Evolutionary conservation across 2,888 invertebrate genomes (phyloP).

Genomic region (Bombylius discolor): DNA sequence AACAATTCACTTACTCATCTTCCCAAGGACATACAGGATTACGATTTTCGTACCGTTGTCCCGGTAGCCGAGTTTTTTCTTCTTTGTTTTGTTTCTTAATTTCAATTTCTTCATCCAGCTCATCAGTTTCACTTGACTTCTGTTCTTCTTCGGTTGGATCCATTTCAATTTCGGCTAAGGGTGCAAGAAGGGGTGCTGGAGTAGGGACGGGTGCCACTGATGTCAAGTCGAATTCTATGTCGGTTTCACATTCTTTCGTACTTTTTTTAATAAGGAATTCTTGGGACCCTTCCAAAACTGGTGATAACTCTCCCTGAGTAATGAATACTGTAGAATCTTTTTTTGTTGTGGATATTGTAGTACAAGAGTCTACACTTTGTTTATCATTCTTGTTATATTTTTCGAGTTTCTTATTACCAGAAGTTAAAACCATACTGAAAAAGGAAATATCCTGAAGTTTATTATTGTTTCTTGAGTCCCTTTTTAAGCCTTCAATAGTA

Average conservation of each 20-base stretch:
- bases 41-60: conserved; percentile 39
- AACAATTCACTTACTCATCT: conserved; percentile 69
- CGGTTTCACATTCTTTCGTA: conserved; percentile 28
- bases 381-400: no score
- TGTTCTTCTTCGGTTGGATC: conserved; percentile 55
- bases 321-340: no score
- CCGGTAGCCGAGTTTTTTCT: conserved; percentile 28
- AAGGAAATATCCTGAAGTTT: no score
- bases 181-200: conserved; percentile 42
- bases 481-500: no score
- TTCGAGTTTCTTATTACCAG: no score
- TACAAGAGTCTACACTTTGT: no score
- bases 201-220: conserved; percentile 33
- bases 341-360: no score
- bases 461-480: no score
- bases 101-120: conserved; percentile 19
- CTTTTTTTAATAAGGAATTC: no score
- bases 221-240: conserved; percentile 20
- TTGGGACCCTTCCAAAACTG: conserved; percentile 35
- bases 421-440: no score
- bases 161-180: conserved; percentile 54
- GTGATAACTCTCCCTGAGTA: conserved; percentile 31
- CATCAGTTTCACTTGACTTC: conserved; percentile 33
- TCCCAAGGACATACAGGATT: conserved; percentile 91
- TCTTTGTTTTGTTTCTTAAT: conserved; percentile 19